A percentile compares a stretch with the other conserved stretches of the same genome.
These are phyloP conservation scores for Drosophila watanabei DNA, from an alignment of 1,140 invertebrate species.

Conservation along the genomic window DNA sequence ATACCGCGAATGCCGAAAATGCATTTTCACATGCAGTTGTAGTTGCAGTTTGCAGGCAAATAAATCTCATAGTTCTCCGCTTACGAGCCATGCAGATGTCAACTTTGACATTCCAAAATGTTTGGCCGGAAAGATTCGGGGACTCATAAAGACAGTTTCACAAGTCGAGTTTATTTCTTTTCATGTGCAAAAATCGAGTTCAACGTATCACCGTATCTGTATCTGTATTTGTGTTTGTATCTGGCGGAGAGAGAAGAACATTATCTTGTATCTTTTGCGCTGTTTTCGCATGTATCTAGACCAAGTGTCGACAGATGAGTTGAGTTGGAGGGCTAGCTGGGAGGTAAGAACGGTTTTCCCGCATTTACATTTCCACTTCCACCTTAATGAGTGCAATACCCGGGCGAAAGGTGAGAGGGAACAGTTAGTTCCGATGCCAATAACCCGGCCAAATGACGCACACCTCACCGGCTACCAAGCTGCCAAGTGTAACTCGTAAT, in stretches of 20 bases:
- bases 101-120: conserved; percentile 70
- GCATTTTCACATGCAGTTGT: conserved; percentile 61
- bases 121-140: conserved; percentile 20
- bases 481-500: conserved; percentile 23
- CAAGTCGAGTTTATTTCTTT: conserved; percentile 11
- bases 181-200: conserved; percentile 12
- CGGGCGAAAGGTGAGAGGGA: conserved; percentile 53
- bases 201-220: conserved; percentile 15
- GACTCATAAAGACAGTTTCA: conserved; percentile 31
- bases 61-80: conserved; percentile 42
- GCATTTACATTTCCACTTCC: conserved; percentile 54
- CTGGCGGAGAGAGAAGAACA: conserved; percentile 35
- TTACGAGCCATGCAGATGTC: conserved; percentile 43
- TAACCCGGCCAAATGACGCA: conserved; percentile 59
- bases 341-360: conserved; percentile 63
- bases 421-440: conserved; percentile 80
- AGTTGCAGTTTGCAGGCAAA: conserved; percentile 28
- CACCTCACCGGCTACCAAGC: neutral
- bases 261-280: conserved; percentile 48
- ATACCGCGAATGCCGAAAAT: conserved; percentile 53
- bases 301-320: conserved; percentile 36
- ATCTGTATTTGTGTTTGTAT: conserved; percentile 16
- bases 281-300: conserved; percentile 53
- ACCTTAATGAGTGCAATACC: conserved; percentile 53
- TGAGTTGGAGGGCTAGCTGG: conserved; percentile 34